A percentile compares a stretch with the other conserved stretches of the same genome.
Evolutionary conservation across 2,113 vertebrate genomes (phyloP).

Genomic region (Brienomyrus longianalis): DNA sequence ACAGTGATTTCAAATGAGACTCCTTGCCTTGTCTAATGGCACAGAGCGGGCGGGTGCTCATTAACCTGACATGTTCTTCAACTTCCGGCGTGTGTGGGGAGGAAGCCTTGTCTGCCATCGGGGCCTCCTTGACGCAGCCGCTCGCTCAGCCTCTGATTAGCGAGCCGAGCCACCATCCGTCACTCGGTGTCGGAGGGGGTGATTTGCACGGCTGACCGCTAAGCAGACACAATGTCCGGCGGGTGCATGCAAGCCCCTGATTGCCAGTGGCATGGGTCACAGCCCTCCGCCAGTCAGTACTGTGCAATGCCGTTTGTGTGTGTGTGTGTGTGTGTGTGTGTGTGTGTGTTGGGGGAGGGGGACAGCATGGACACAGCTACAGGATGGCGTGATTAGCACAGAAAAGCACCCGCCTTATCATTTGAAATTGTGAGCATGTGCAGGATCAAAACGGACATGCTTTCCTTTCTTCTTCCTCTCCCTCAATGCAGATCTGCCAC

Average conservation of each 20-base stretch:
- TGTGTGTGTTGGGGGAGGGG: neutral
- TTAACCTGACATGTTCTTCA: constrained; percentile 19
- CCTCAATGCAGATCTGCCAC: constrained; percentile 74
- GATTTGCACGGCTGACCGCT: neutral
- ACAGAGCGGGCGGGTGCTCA: neutral
- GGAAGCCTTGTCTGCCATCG: neutral
- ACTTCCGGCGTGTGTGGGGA: neutral
- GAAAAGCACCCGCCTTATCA: neutral
- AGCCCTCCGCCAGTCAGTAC: neutral
- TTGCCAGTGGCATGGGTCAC: neutral
- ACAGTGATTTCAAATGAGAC: constrained; percentile 9
- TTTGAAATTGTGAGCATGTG: neutral
- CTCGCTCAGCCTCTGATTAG: neutral
- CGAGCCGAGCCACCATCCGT: neutral
- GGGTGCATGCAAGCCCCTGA: neutral
- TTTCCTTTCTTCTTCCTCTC: neutral
- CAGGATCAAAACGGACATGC: neutral
- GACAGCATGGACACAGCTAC: neutral
- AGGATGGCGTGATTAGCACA: neutral
- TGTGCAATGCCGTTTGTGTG: neutral
- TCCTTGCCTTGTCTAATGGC: constrained; percentile 4
- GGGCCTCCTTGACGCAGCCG: neutral
- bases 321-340: neutral
- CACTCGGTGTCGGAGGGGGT: neutral
- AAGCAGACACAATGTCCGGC: neutral